These are phyloP conservation scores for Sminthurides bifidus DNA, from an alignment of 1,140 invertebrate species.

Conservation along the genomic window DNA sequence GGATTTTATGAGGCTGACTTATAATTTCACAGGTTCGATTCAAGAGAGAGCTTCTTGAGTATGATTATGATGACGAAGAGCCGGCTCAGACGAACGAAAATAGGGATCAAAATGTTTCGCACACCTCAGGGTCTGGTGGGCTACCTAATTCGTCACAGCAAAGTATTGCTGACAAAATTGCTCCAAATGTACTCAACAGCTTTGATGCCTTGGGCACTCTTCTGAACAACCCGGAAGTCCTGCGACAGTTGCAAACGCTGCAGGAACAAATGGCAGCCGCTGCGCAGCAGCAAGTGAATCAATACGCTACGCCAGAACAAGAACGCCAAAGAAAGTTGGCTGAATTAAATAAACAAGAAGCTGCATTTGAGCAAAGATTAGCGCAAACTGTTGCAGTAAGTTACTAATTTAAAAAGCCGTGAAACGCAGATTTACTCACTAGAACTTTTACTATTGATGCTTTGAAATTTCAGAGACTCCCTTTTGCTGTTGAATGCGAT, in stretches of 20 bases:
- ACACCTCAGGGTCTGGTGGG: background rate
- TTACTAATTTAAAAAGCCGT: slow-evolving; percentile 12
- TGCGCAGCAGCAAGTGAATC: slow-evolving; percentile 34
- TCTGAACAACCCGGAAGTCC: slow-evolving; percentile 57
- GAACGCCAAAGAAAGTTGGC: slow-evolving; percentile 55
- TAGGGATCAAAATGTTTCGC: slow-evolving; percentile 5
- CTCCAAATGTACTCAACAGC: slow-evolving; percentile 29
- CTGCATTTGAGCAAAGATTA: slow-evolving; percentile 65
- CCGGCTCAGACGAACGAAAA: slow-evolving; percentile 40
- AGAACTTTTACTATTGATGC: background rate
- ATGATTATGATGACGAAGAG: slow-evolving; percentile 74
- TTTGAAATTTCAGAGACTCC: slow-evolving; percentile 42
- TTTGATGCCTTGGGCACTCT: slow-evolving; percentile 40
- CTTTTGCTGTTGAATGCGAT: slow-evolving; percentile 55
- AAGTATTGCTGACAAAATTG: slow-evolving; percentile 2
- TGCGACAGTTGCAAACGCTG: slow-evolving; percentile 55
- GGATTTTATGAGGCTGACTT: background rate
- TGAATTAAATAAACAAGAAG: slow-evolving; percentile 60
- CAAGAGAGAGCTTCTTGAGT: slow-evolving; percentile 66
- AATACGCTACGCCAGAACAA: slow-evolving; percentile 49
- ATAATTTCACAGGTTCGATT: slow-evolving; percentile 44
- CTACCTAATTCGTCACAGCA: background rate
- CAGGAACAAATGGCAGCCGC: slow-evolving; percentile 36
- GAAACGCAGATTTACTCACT: background rate
- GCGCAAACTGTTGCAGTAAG: slow-evolving; percentile 54